Evolutionary conservation across 2,888 invertebrate genomes (phyloP).

Genomic region (Hirtodrosophila cameraria): DNA sequence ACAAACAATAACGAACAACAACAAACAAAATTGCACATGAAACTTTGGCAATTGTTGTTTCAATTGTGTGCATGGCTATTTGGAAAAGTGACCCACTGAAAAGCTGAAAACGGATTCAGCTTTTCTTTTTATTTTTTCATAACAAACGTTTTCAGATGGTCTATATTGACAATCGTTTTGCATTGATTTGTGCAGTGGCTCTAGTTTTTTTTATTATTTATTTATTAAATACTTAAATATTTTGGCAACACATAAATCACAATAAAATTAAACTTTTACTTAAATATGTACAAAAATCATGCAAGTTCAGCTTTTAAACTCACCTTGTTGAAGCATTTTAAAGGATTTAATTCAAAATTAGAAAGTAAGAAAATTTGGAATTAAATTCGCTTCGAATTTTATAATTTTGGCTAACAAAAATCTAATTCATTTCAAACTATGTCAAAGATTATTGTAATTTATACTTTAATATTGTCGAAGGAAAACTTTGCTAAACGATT

Average conservation of each 20-base stretch:
- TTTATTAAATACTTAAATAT: neutral
- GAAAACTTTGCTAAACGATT: no score
- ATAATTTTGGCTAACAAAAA: no score
- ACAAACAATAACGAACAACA: slow-evolving; percentile 16
- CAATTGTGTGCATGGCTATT: slow-evolving; percentile 13
- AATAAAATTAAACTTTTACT: no score
- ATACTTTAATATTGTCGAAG: no score
- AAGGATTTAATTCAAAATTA: no score
- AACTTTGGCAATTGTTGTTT: slow-evolving; percentile 34
- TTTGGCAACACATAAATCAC: neutral
- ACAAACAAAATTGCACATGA: slow-evolving; percentile 36
- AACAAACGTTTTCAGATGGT: slow-evolving; percentile 3
- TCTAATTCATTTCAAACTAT: no score
- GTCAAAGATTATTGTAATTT: no score
- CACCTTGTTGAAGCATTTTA: no score
- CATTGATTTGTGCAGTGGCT: neutral
- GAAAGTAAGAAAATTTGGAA: no score
- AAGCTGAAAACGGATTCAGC: slow-evolving; percentile 14
- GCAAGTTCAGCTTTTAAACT: no score
- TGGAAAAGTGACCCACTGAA: slow-evolving; percentile 4
- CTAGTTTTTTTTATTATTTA: neutral
- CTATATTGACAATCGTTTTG: neutral
- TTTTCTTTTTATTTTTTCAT: slow-evolving; percentile 19
- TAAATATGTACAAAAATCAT: no score
- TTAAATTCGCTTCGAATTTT: no score